Percentiles rank a stretch among this genome's conserved stretches.
These are phyloP conservation scores for Phenganax subtilis DNA, from an alignment of 92 coral and sea anemone species.

Conservation along the genomic window DNA sequence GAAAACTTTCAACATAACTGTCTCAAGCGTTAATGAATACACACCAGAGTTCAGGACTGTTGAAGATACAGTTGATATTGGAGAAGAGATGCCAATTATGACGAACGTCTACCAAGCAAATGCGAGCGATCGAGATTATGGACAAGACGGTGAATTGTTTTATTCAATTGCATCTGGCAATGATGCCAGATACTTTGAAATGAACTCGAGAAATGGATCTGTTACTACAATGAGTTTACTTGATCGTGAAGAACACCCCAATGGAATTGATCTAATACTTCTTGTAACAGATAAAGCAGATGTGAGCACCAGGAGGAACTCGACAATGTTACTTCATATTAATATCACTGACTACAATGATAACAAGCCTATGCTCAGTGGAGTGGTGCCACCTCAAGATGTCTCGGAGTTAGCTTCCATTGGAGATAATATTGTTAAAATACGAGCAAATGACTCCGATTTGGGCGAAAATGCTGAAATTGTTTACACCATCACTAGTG, in stretches of 20 bases:
- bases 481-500: slow-evolving; percentile 53
- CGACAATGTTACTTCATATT: slow-evolving; percentile 58
- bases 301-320: slow-evolving; percentile 61
- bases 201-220: slow-evolving; percentile 53
- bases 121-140: slow-evolving; percentile 71
- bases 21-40: slow-evolving; percentile 66
- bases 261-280: slow-evolving; percentile 17
- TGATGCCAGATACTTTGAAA: slow-evolving; percentile 49
- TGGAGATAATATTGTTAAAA: slow-evolving; percentile 51
- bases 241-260: slow-evolving; percentile 62
- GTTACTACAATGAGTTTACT: slow-evolving; percentile 53
- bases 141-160: slow-evolving; percentile 59
- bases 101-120: slow-evolving; percentile 37
- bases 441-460: slow-evolving; percentile 63
- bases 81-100: slow-evolving; percentile 1
- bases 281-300: slow-evolving; percentile 49
- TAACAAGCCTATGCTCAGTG: slow-evolving; percentile 67
- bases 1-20: slow-evolving; percentile 6
- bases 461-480: slow-evolving; percentile 62
- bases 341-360: slow-evolving; percentile 70
- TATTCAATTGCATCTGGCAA: slow-evolving; percentile 57
- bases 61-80: slow-evolving; percentile 5
- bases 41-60: slow-evolving; percentile 51
- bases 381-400: slow-evolving; percentile 43
- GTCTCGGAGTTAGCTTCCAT: slow-evolving; percentile 30